phyloP scores from a whole-genome alignment of 2,888 invertebrate species.

The Drosophila tanythrix region DNA sequence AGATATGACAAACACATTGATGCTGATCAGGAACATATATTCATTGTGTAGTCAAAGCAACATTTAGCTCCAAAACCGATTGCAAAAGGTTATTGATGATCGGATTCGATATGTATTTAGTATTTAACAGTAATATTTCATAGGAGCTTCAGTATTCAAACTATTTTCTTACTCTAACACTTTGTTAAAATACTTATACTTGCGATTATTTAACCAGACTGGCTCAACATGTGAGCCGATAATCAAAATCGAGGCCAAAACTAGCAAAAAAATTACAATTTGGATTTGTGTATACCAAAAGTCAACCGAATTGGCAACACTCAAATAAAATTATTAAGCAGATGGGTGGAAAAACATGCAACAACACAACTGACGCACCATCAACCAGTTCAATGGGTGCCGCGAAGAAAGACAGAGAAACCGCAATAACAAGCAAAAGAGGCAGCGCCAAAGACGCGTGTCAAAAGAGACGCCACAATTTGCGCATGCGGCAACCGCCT shows the following conservation, averaged over 20 bases:
- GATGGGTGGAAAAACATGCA: neutral
- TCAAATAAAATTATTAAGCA: neutral
- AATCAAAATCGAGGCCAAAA: neutral
- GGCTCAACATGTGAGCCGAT: neutral
- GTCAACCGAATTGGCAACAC: neutral
- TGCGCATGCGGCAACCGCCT: slow-evolving; percentile 43
- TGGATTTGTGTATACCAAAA: neutral
- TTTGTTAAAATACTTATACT: neutral
- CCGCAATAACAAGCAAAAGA: slow-evolving; percentile 5
- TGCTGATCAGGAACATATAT: neutral
- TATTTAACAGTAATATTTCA: neutral
- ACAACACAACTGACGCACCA: neutral
- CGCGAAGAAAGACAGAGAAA: neutral
- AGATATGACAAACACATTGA: neutral
- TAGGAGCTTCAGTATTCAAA: neutral
- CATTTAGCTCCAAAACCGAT: neutral
- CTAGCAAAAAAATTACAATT: neutral
- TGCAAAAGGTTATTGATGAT: neutral
- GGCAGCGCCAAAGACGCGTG: slow-evolving; percentile 36
- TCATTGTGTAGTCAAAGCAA: neutral
- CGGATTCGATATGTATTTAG: neutral
- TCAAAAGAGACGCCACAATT: slow-evolving; percentile 41
- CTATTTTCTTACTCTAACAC: neutral
- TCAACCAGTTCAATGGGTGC: neutral
- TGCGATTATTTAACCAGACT: neutral